Percentiles rank a stretch among this genome's conserved stretches.
phyloP scores from a whole-genome alignment of 2,113 vertebrate genomes.

The Salvelinus sp. region DNA sequence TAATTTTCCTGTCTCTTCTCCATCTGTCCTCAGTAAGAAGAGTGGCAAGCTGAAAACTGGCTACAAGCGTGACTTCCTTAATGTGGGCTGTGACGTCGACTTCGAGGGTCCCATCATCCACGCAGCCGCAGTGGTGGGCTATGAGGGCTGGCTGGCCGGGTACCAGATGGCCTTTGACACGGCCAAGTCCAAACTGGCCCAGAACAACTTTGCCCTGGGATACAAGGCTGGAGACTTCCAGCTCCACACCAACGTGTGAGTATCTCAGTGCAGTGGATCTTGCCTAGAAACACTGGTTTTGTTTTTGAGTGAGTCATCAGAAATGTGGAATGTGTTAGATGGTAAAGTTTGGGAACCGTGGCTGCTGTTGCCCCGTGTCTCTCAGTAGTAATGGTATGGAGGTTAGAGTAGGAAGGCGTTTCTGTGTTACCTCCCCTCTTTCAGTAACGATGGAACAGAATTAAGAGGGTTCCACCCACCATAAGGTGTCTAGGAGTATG shows the following conservation, averaged over 20 bases:
- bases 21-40: conserved; percentile 81
- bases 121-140: conserved; percentile 88
- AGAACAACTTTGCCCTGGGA: conserved; percentile 94
- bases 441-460: conserved; percentile 92
- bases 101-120: conserved; percentile 88
- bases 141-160: conserved; percentile 91
- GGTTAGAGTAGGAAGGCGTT: background rate
- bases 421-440: conserved; percentile 16
- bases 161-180: conserved; percentile 97
- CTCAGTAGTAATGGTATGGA: no score
- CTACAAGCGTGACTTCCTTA: conserved; percentile 89
- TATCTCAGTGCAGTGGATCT: conserved; percentile 1
- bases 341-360: no score
- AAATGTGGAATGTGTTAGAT: no score
- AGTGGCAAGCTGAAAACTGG: conserved; percentile 93
- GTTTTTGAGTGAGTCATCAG: no score
- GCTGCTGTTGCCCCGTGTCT: no score
- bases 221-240: conserved; percentile 93
- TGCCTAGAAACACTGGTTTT: no score
- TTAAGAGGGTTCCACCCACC: conserved; percentile 93
- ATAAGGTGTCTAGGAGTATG: conserved; percentile 76
- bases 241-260: conserved; percentile 92
- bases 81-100: conserved; percentile 88
- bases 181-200: conserved; percentile 87
- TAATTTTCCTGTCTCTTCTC: no score